Base-by-base conservation (phyloP, 1,140 invertebrate genomes). In the Mycetomoellerius zeteki region DNA sequence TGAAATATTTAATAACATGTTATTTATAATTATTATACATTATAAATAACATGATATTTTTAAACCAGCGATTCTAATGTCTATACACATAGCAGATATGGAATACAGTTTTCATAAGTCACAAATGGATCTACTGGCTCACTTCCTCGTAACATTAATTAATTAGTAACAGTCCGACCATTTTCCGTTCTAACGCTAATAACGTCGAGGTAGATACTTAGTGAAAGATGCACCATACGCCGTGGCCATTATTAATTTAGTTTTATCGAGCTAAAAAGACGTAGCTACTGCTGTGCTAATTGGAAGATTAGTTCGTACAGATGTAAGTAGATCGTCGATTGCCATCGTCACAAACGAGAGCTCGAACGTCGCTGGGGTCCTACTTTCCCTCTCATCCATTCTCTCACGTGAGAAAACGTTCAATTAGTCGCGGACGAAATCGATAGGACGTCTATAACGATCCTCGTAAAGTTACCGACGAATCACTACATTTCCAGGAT, bases 371-470 rank as follows among this genome's bases (percentile, higher is more conserved):
- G n/a, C 19, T 60, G 7, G 5, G 37, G 21, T 37, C 50, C 33
- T 58, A 12, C 85, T 89, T 89, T 90, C 73, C 75, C 62, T 89
- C 73, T 91, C 37, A 52, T 27, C 12, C 33, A 33, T 30, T 33
- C 43, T 37, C n/a, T 88, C 52, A 87, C 30, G 94, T 94, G 94
- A 94, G 93, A 94, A 94, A 93, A 93, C 90, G 90, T 93, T 94
- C 93, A 94, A 94, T 94, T 95, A 94, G 93, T 89, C 64, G 69
- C 87, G 88, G 72, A 91, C 87, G 90, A 90, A 92, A 94, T 94
- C 92, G 92, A 94, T 92, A 93, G 92, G 91, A 93, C 88, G 90
- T 93, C 91, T 89, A 80, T 90, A 93, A 93, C 90, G 91, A 89
- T 85, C 85, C 84, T 88, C 93, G 90, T 94, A 93, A 93, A 93